A percentile compares a stretch with the other conserved stretches of the same genome.
phyloP scores from a whole-genome alignment of 30 jellyfish, hydroid and myxozoan species.

The Cassiopea andromeda region DNA sequence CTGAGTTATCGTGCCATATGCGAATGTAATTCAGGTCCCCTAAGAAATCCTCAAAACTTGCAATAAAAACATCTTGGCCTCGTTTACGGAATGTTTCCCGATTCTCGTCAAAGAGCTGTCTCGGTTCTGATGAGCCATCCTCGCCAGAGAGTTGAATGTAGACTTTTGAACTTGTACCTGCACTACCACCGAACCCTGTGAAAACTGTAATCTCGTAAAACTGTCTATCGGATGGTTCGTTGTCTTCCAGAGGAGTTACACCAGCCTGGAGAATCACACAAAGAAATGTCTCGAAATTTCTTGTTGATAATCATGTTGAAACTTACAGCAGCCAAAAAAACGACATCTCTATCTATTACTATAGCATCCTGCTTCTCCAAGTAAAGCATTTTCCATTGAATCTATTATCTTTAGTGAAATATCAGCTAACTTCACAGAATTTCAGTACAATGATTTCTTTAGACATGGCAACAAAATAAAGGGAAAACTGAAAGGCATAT shows the following conservation, averaged over 20 bases:
- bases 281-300: neutral
- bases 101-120: constrained; percentile 72
- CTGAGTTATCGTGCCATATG: constrained; percentile 95
- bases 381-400: too few species aligned
- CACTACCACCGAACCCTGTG: constrained; percentile 90
- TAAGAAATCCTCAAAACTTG: constrained; percentile 83
- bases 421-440: too few species aligned
- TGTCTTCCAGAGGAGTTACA: constrained; percentile 85
- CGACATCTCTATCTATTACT: too few species aligned
- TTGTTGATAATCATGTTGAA: too few species aligned
- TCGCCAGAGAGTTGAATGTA: constrained; percentile 90
- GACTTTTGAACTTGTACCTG: constrained; percentile 90
- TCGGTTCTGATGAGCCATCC: constrained; percentile 86
- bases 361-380: too few species aligned
- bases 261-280: constrained; percentile 76
- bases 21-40: constrained; percentile 84
- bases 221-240: constrained; percentile 86
- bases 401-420: too few species aligned
- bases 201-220: constrained; percentile 90
- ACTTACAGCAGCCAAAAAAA: too few species aligned
- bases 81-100: constrained; percentile 74
- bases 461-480: too few species aligned
- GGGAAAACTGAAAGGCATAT: too few species aligned
- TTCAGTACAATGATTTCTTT: too few species aligned
- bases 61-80: constrained; percentile 89